phyloP scores from a whole-genome alignment of 1,140 invertebrate species.

The Wiebesia pumilae region DNA sequence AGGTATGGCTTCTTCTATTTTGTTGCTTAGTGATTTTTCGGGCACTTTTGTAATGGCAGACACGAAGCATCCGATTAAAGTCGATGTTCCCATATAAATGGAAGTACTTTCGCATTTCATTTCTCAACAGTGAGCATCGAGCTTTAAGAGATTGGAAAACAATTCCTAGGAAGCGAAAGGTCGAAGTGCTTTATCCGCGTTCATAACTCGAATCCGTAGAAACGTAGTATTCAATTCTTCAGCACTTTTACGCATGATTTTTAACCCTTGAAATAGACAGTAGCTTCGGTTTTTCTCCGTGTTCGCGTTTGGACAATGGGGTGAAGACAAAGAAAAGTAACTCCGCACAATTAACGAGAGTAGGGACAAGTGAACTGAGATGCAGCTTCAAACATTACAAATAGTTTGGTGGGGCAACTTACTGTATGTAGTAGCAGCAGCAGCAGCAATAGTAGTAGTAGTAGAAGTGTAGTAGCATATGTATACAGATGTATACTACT shows the following conservation, averaged over 20 bases:
- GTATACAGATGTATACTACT: no score
- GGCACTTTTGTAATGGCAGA: constrained; percentile 14
- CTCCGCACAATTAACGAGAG: neutral
- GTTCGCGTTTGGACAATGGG: constrained; percentile 17
- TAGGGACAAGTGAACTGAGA: neutral
- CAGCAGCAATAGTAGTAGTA: no score
- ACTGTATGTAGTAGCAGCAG: neutral
- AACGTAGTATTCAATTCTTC: neutral
- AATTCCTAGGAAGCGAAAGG: neutral
- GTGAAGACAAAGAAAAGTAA: neutral
- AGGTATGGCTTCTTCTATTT: neutral
- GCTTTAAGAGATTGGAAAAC: no score
- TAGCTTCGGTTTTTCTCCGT: no score
- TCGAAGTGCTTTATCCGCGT: neutral
- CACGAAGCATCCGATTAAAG: no score
- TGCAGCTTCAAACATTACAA: neutral
- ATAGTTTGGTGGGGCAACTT: neutral
- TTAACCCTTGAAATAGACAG: neutral
- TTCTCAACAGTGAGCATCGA: neutral
- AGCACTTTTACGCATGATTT: neutral
- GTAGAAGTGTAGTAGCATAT: no score
- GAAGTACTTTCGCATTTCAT: neutral
- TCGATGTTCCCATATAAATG: no score
- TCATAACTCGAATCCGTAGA: neutral
- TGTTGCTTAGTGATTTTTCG: constrained; percentile 16